Base-by-base conservation (phyloP, 2,113 vertebrate genomes). In the Chrysochloris asiatica region DNA sequence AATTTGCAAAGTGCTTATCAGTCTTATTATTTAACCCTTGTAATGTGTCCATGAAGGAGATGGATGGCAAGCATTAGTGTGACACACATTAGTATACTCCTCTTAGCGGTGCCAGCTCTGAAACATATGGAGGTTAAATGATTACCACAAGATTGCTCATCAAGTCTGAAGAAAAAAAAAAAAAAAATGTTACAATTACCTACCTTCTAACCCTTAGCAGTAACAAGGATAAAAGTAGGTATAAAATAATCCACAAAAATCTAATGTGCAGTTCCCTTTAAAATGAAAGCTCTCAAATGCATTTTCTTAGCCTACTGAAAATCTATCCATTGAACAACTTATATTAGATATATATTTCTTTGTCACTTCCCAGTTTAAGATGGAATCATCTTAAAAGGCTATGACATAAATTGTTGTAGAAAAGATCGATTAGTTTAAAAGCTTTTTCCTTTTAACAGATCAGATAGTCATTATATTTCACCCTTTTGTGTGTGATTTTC, bases 351-450 rank as follows among this genome's bases (percentile, higher is more conserved):
- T 93, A 96, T 95, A 96, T 93, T 95, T 96, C 95, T 96, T 94
- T 96, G 95, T 94, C 95, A 97, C 90, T 95, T 93, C 48, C 76
- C 93, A 93, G 95, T 94, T 96, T 95, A 97, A 95, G 90, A 96
- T 86, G 72, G 96, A 88, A 90, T 96, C 93, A 92, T 96, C 80
- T 93, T 96, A 95, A 96, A 95, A 96, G 86, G 86, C 96, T 94
- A 61, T 94, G 94, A 93, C 95, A 97, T 96, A 96, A 96, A 95
- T 96, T 96, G 95, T 96, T 94, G 95, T 96, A 72, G 94, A 94
- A 92, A 94, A 96, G 96, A 97, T 97, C 90, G 91, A 97, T 97
- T 94, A 95, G 90, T 95, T 96, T 96, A 97, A 97, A 97, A 97
- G 95, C 96, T 95, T 97, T 95, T 94, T 93, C 90, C 95, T 97